Evolutionary conservation across 2,888 invertebrate genomes (phyloP), one percentile per base, ranked within the genome.

Genomic region (Pemphredon lugubris): DNA sequence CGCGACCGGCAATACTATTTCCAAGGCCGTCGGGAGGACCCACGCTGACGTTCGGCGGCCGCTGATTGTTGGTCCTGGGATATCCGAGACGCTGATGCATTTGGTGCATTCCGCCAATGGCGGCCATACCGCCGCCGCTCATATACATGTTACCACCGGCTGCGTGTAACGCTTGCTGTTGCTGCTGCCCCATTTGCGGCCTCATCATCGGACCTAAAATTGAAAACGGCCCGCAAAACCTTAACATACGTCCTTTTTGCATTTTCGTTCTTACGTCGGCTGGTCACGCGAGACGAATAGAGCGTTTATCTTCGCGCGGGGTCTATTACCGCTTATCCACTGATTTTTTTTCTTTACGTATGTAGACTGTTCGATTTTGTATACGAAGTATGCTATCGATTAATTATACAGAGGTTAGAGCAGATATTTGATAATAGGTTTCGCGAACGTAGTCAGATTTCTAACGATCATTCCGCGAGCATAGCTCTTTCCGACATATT

Each of bases 131-230:
- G 20, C 80, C 79, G 18, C 84, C 67, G 81, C 87, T 90, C 89
- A 87, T 91, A 89, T 87, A 91, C 91, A 88, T 88, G 61, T 87
- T 90, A 70, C 88, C 90, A 20, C 89, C 89, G 30, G 89, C 85
- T 9, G 88, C 87, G 55, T 89, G 89, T 71, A 89, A 78, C 11
- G 88, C 84, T 77, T 94, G 92, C 65, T 91, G 92, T 70, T 91
- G 92, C 73, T 91, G 91, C 70, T 91, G 91, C 66, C 91, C 90
- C 91, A 92, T 91, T 87, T 93, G 93, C 1, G 93, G 92, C 73
- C 94, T 91, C 92, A 94, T 93, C 94, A 94, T 94, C 3, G 93
- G 93, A 75, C 93, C 93, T 93, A 77, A 4, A 37, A 54, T n/a
- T 18, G 37, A 45, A 58, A 69, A 40, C 37, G 59, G 34, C 23